Evolutionary conservation across 2,888 invertebrate genomes (phyloP).

Genomic region (Microplitis deprimator): DNA sequence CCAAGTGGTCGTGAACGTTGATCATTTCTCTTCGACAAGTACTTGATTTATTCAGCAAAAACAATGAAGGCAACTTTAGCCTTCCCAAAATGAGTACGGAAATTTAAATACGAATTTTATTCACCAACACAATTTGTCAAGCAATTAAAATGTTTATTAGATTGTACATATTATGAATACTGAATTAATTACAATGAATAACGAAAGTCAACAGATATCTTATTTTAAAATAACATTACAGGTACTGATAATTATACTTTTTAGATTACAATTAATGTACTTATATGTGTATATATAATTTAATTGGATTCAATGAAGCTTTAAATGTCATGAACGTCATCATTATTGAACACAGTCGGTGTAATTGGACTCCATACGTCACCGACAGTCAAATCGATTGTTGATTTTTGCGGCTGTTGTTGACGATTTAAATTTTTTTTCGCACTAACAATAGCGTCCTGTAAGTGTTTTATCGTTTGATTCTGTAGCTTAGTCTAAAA

Average conservation of each 20-base stretch:
- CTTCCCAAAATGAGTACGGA: too few species aligned
- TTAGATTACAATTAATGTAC: constrained; percentile 31
- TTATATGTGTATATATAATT: constrained; percentile 41
- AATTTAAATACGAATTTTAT: not conserved
- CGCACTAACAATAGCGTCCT: constrained; percentile 65
- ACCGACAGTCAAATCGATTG: constrained; percentile 63
- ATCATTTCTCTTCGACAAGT: too few species aligned
- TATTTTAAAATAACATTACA: constrained; percentile 34
- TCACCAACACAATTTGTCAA: not conserved
- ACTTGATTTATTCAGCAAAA: too few species aligned
- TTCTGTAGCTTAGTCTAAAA: constrained; percentile 64
- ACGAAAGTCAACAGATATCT: constrained; percentile 12
- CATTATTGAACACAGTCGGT: constrained; percentile 63
- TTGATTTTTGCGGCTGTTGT: constrained; percentile 63
- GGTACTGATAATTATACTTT: constrained; percentile 31
- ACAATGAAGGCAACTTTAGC: too few species aligned
- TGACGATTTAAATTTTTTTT: constrained; percentile 66
- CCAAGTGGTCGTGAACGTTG: too few species aligned
- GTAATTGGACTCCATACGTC: constrained; percentile 65
- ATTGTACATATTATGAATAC: constrained; percentile 15
- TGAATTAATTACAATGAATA: constrained; percentile 22
- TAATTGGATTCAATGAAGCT: constrained; percentile 49
- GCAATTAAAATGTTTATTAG: constrained; percentile 4
- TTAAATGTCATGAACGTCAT: constrained; percentile 70
- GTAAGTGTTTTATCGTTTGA: constrained; percentile 67